Evolutionary conservation across 2,797 vertebrate genomes (phyloP), one percentile per base, ranked within the genome.

Genomic region (Lerista edwardsae): DNA sequence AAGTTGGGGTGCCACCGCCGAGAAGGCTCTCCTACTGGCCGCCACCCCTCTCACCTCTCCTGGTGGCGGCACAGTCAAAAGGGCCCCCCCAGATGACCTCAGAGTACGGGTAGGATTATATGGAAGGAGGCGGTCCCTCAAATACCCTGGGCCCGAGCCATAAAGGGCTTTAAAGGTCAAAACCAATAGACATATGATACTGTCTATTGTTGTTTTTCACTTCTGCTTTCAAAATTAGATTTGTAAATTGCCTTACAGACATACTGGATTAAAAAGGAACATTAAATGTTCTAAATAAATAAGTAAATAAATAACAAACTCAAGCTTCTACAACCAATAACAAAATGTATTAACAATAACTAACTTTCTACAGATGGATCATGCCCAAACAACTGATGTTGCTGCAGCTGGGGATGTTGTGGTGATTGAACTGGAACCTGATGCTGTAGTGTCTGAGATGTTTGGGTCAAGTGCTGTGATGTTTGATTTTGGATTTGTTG

Each of bases 321-420:
- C 72, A 80, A 84, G 3, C 21, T 9, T 47, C 14, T 23, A 57
- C 57, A 73, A 23, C 27, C 1, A 69, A 67, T 15, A 90, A 25
- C 39, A 90, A 61, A 84, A 85, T 44, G n/a, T 21, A 23, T 65
- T 39, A 91, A 34, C 31, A 21, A 36, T 74, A 90, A 97, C 98
- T 97, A 94, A 99, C 98, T 97, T 84, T 99, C 98, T 85, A 96
- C 95, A 1, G 97, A 96, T 0, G 97, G 97, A 92, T 99, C 98
- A 0, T 99, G 98, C 59, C 98, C 98, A 55, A 97, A 98, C 15
- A 99, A 96, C 31, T 97, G 98, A 7, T 97, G 94, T 55, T 95
- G 91, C 27, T 96, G 97, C 57, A 92, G 90, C 27, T 94, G 85
- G 80, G 97, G 97, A 72, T 93, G 94, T 0, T 94, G 93, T 0